Conservation (phyloP, 2,888 invertebrate genomes). For the Trichogramma dendrolimi region DNA sequence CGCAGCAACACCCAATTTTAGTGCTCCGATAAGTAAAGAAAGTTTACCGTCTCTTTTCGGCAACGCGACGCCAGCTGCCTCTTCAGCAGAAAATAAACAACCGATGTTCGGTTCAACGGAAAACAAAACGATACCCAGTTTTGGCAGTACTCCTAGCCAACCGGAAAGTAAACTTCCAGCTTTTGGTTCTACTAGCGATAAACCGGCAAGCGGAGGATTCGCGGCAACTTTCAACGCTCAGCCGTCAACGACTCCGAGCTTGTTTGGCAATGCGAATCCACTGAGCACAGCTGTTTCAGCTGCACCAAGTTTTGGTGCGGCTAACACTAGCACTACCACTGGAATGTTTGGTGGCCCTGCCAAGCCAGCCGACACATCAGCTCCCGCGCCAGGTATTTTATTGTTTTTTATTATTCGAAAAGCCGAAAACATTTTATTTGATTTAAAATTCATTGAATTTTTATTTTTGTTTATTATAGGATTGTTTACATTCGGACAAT, state of each 20-base stretch:
- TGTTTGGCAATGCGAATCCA: slow-evolving; percentile 22
- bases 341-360: slow-evolving; percentile 35
- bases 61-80: neutral
- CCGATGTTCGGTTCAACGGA: slow-evolving; percentile 32
- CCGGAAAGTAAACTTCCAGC: slow-evolving; percentile 33
- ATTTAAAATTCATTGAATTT: neutral
- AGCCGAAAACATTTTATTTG: neutral
- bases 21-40: neutral
- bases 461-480: slow-evolving; percentile 19
- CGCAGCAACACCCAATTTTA: neutral
- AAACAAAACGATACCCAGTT: slow-evolving; percentile 32
- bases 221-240: neutral
- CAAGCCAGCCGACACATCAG: slow-evolving; percentile 30
- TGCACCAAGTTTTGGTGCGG: slow-evolving; percentile 29
- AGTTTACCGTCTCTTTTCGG: slow-evolving; percentile 21
- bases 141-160: slow-evolving; percentile 21
- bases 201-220: slow-evolving; percentile 2
- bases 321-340: slow-evolving; percentile 26
- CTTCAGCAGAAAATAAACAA: slow-evolving; percentile 27
- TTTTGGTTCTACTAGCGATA: slow-evolving; percentile 32
- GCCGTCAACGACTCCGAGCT: slow-evolving; percentile 13
- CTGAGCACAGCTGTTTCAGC: neutral
- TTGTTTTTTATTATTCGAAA: neutral
- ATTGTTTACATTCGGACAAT: slow-evolving; percentile 41
- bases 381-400: slow-evolving; percentile 21